Evolutionary conservation across 2,888 invertebrate species (phyloP), one percentile per base, ranked within the genome.

Genomic region (Seira sanloemensis): DNA sequence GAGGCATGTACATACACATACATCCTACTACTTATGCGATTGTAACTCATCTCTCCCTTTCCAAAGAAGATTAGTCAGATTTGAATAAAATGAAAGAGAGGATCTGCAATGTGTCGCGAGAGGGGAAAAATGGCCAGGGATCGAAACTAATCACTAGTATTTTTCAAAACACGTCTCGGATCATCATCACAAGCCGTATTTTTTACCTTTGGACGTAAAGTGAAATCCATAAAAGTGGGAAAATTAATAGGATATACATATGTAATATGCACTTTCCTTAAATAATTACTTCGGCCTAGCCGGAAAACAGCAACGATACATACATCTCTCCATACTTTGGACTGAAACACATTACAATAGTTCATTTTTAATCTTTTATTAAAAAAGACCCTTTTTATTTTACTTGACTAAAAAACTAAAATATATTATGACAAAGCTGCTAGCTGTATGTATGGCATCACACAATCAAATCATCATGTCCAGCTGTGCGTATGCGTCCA

Each of bases 401-500:
- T 27, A 68, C 74, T 19, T 72, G 67, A 79, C 78, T 75, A 50
- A 73, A 80, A 72, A 80, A 85, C 82, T 71, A 75, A 72, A 75
- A 71, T 66, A 62, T 71, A 23, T 73, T 71, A 75, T 37, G 37
- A 37, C 5, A 37, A 12, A 37, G 37, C n/a, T 37, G 37, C 5
- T 37, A 37, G 37, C 37, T 7, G 37, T 12, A 37, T 4, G 12
- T 37, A 37, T 37, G 5, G 37, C 73, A 67, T 83, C 76, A 78
- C 76, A 78, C 84, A 86, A 87, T 87, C 87, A 85, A 81, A 86
- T 77, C 37, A 37, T 37, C 37, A 82, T 86, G 86, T 88, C 88
- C 88, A 88, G 88, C 88, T 88, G 88, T 85, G 88, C 71, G 82
- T 72, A 85, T 85, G 86, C 78, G 85, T 87, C 84, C 86, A 86